phyloP scores from a whole-genome alignment of 2,113 vertebrate species.

The Gymnarchus niloticus region DNA sequence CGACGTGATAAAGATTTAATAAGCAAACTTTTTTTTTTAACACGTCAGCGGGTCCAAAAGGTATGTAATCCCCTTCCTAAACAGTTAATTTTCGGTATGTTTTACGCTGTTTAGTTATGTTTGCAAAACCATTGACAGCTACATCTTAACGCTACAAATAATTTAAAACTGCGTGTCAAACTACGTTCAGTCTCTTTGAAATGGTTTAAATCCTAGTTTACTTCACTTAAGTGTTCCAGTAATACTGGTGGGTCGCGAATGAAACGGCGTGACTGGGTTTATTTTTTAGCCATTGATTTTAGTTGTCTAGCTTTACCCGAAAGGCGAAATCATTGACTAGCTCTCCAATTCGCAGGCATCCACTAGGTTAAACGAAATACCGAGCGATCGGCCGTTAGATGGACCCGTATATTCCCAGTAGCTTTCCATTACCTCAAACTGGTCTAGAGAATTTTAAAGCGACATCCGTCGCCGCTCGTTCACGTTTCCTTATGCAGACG shows the following conservation, averaged over 20 bases:
- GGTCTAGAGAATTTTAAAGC: not conserved
- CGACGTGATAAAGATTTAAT: too few relatives aligned
- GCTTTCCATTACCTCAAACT: not conserved
- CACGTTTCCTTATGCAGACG: not conserved
- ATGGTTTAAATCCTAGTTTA: not conserved
- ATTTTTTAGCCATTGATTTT: not conserved
- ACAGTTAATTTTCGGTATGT: too few relatives aligned
- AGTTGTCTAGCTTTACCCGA: not conserved
- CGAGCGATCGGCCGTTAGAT: not conserved
- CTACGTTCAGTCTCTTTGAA: not conserved
- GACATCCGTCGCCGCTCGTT: not conserved
- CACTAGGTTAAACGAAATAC: not conserved
- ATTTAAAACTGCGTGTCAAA: not conserved
- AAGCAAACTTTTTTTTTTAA: not conserved
- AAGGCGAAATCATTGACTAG: not conserved
- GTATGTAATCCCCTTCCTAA: not conserved
- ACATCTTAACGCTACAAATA: too few relatives aligned
- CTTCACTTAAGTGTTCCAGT: not conserved
- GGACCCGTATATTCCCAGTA: not conserved
- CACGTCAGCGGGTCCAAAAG: not conserved
- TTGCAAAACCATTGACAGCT: not conserved
- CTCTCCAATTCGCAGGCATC: not conserved
- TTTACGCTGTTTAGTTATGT: not conserved
- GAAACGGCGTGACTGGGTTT: not conserved
- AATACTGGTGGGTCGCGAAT: not conserved